Base-by-base conservation (phyloP, 2,113 vertebrate genomes). In the Perca flavescens region DNA sequence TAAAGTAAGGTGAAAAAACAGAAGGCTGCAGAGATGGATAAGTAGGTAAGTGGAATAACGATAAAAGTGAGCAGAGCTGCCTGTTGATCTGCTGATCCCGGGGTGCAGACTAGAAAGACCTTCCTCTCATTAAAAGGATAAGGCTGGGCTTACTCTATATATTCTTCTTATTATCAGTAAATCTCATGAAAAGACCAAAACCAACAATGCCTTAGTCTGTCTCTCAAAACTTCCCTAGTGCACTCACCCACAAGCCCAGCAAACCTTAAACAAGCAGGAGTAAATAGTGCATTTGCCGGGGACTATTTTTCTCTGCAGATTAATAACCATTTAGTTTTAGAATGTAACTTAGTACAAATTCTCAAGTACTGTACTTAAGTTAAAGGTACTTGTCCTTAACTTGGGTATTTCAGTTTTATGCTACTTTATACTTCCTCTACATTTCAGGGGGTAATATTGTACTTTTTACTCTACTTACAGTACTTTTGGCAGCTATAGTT, bases 11-110 rank as follows among this genome's bases (percentile, higher is more conserved):
- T 53, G 62, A 17, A 31, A 22, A 72, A 50, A 22, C 43, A 19
- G 31, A 46, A 43, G 31, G 50, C 40, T 46, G 21, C 5, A 25
- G 68, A 53, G 31, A 63, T n/a, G 53, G 19, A 16, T 65, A 53
- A 71, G 25, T 36, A 28, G 50, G 49, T 47, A 46, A 79, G 60
- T 28, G 6, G 21, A 54, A 46, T 4, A 58, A 34, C 25, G 40
- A 56, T 28, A n/a, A 36, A 28, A 65, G 64, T 14, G 16, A 15
- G 34, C 15, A 64, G 14, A 74, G n/a, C 13, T 53, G 46, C 31
- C 50, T 43, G 78, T 50, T 61, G 60, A 79, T 79, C 22, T 58
- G 17, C 63, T 65, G 36, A 56, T 67, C 72, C 34, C 47, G 50
- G 16, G 19, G n/a, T 17, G 43, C 9, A 60, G 53, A 77, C 28